Evolutionary conservation across 2,797 vertebrate genomes (phyloP), one percentile per base, ranked within the genome.

Genomic region (Brotula barbata): DNA sequence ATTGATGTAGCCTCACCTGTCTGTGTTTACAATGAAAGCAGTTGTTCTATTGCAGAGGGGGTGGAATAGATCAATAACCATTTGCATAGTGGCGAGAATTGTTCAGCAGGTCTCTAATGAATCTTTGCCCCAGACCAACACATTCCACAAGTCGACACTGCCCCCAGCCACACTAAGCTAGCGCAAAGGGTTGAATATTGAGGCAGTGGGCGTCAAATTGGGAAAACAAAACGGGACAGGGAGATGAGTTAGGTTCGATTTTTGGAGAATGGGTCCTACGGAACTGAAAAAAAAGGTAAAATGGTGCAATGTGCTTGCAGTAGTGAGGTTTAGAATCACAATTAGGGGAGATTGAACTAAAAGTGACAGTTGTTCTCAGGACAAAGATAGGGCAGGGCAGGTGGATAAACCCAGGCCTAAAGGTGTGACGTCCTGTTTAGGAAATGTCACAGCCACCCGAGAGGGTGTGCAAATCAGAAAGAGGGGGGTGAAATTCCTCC

Each of bases 131-230:
- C 64, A 58, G 78, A 25, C 11, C 89, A 87, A 89, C 88, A 91
- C 89, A 91, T 93, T 93, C 89, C 91, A 92, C 92, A 93, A 90
- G 90, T 92, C 84, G 22, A 83, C 87, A 85, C 79, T 63, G 84
- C 75, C 57, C 73, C 64, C 61, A 57, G 62, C 62, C 61, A 63
- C 20, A n/a, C 66, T 72, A 63, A 77, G 63, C 70, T 68, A 63
- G 47, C 64, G n/a, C 64, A 60, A 53, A 55, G 64, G 73, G 65
- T 71, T 73, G 44, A 58, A 68, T 37, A 68, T 73, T 75, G 56
- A 69, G 65, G 60, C 61, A 62, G 64, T 44, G 65, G 60, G 78
- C 80, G 75, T 61, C 60, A 80, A 86, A 77, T n/a, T n/a, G n/a
- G 57, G 13, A 56, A 79, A 77, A 70, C 64, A 31, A 56, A 74